Conservation (phyloP, 2,797 vertebrate species). For the Danio kyathit region DNA sequence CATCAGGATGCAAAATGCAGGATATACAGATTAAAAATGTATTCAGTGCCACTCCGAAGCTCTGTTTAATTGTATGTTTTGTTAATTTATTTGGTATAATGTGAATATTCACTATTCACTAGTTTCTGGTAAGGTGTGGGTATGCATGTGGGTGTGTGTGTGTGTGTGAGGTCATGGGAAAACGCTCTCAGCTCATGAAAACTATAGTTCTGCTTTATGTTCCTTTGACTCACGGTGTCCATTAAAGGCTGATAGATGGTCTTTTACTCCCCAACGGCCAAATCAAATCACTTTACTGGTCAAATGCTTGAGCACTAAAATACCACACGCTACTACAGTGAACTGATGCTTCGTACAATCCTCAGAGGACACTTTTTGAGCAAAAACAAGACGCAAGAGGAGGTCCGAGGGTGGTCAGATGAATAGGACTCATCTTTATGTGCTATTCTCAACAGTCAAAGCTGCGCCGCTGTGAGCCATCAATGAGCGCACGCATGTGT, state of each 20-base stretch:
- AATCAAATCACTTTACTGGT: slow-evolving; percentile 26
- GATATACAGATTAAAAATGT: no score
- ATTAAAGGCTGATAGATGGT: slow-evolving; percentile 4
- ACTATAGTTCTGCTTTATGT: slow-evolving; percentile 22
- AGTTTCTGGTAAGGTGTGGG: no score
- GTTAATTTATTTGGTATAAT: no score
- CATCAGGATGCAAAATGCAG: no score
- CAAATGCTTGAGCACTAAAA: neutral
- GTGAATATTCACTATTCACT: no score
- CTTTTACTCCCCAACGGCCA: slow-evolving; percentile 25
- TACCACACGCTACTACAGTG: neutral
- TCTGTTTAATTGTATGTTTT: no score
- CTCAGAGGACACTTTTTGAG: neutral
- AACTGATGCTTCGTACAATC: neutral
- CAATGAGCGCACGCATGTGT: neutral
- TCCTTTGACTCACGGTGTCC: neutral
- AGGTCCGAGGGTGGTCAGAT: neutral
- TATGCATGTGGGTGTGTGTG: no score
- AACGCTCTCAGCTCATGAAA: neutral
- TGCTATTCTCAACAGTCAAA: neutral
- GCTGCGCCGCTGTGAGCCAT: neutral
- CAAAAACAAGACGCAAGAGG: neutral
- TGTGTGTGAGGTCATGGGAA: slow-evolving; percentile 7
- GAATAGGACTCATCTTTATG: neutral
- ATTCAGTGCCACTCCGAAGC: no score